Conservation (phyloP, 2,797 vertebrate species). For the Tragopan temminckii region DNA sequence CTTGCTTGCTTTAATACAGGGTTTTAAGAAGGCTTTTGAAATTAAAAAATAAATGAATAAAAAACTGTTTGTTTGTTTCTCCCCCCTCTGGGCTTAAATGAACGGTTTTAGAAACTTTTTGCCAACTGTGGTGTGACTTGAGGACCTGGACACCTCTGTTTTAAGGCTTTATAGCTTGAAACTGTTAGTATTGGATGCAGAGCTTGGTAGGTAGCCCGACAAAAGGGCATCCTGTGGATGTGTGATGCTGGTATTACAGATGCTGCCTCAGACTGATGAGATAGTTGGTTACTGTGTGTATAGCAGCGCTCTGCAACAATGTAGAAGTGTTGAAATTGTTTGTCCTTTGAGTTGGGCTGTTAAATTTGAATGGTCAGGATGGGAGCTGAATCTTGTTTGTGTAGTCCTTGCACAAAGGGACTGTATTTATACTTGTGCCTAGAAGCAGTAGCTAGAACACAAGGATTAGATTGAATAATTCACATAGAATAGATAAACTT, state of each 20-base stretch:
- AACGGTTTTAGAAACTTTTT: background rate
- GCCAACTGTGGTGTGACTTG: background rate
- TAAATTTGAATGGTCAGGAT: background rate
- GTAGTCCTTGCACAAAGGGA: background rate
- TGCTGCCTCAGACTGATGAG: background rate
- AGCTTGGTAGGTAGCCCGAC: background rate
- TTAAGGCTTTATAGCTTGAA: background rate
- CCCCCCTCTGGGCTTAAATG: background rate
- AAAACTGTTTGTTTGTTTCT: background rate
- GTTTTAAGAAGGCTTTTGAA: background rate
- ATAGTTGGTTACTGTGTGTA: background rate
- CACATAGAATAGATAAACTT: background rate
- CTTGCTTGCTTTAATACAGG: background rate
- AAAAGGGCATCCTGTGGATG: background rate
- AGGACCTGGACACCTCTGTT: background rate
- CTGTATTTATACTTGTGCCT: background rate
- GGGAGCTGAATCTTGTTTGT: background rate
- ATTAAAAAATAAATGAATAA: background rate
- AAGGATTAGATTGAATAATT: background rate
- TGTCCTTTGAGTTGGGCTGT: background rate
- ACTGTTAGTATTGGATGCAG: background rate
- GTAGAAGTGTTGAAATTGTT: background rate
- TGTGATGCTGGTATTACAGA: background rate
- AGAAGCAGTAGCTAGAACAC: background rate
- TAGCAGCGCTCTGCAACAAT: background rate